These are phyloP conservation scores for Gasteruption jaculator DNA, from an alignment of 2,888 invertebrate genomes.

Conservation along the genomic window DNA sequence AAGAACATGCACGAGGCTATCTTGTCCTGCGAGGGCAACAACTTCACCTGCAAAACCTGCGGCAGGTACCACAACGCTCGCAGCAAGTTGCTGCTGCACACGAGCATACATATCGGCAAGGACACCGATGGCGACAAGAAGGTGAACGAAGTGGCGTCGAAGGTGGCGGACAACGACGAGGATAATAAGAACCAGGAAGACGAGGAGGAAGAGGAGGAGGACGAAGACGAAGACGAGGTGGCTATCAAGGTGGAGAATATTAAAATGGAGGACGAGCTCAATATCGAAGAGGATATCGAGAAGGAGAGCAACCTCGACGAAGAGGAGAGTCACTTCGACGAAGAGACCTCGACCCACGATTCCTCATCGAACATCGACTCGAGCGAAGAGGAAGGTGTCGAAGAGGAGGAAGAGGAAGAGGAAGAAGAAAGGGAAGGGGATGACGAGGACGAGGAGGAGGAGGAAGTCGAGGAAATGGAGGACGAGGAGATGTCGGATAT, in stretches of 20 bases:
- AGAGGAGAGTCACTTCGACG: too few species aligned
- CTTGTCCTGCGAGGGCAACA: conserved; percentile 55
- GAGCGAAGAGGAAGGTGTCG: conserved; percentile 27
- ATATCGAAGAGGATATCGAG: conserved; percentile 28
- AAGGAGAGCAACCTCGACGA: conserved; percentile 30
- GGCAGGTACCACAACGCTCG: conserved; percentile 59
- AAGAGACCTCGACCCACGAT: too few species aligned
- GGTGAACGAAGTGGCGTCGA: conserved; percentile 26
- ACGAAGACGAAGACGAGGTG: conserved; percentile 12
- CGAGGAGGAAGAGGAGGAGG: conserved; percentile 13
- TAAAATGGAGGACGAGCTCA: conserved; percentile 29
- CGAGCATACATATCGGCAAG: conserved; percentile 55
- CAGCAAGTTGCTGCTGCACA: conserved; percentile 56
- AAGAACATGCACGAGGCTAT: conserved; percentile 53
- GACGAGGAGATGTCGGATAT: conserved; percentile 27
- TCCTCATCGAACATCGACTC: conserved; percentile 27
- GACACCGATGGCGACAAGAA: conserved; percentile 26
- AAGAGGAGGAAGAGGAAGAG: conserved; percentile 22
- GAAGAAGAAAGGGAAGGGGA: conserved; percentile 20
- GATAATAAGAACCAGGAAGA: conserved; percentile 29
- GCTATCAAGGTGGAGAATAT: conserved; percentile 31
- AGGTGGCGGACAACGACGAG: conserved; percentile 31
- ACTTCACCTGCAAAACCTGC: conserved; percentile 57
- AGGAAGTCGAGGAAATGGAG: conserved; percentile 27
- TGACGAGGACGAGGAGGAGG: conserved; percentile 15